A percentile compares a stretch with the other conserved stretches of the same genome.
phyloP scores from a whole-genome alignment of 2,113 vertebrate species.

The Rhipidura dahli region DNA sequence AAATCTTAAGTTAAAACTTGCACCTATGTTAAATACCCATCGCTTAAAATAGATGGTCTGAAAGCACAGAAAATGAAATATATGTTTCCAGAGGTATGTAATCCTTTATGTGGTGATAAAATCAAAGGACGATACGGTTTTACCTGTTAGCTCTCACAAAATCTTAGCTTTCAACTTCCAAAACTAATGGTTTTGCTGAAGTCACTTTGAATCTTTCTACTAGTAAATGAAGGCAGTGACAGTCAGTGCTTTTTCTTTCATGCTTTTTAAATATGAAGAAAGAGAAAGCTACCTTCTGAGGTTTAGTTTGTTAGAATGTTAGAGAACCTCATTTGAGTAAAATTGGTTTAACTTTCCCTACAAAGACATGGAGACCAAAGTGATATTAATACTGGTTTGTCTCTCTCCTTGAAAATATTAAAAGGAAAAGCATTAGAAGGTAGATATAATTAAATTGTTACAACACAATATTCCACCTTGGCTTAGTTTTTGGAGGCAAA shows the following conservation, averaged over 20 bases:
- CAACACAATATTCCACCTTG: background rate
- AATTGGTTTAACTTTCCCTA: background rate
- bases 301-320: background rate
- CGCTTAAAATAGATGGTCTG: background rate
- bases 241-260: background rate
- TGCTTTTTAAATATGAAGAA: background rate
- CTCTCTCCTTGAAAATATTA: background rate
- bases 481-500: background rate
- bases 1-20: background rate
- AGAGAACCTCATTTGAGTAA: background rate
- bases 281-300: background rate
- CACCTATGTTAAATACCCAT: background rate
- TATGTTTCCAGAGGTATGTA: background rate
- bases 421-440: background rate
- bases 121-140: background rate
- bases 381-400: background rate
- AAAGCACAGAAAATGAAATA: background rate
- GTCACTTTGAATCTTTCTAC: background rate
- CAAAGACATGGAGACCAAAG: background rate
- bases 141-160: background rate
- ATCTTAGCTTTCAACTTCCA: background rate
- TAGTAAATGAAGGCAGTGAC: background rate
- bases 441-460: background rate
- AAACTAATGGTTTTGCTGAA: background rate
- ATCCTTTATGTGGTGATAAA: background rate